These are phyloP conservation scores for Spodoptera frugiperda DNA, from an alignment of 1,140 invertebrate genomes.

Conservation along the genomic window DNA sequence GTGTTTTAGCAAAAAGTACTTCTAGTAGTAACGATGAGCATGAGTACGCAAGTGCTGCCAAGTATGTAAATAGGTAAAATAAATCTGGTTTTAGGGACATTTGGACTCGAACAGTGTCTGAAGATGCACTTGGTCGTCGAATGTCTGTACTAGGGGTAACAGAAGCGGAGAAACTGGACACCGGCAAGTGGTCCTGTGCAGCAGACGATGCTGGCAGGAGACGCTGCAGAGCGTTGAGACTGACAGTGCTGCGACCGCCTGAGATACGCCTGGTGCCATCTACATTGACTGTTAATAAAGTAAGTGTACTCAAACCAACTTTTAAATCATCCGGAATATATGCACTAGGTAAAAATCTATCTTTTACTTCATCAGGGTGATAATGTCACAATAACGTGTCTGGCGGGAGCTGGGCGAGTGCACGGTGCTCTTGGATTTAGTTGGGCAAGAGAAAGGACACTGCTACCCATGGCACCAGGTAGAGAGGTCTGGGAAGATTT, in stretches of 20 bases:
- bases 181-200: slow-evolving; percentile 91
- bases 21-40: too few relatives aligned
- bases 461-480: slow-evolving; percentile 90
- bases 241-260: slow-evolving; percentile 89
- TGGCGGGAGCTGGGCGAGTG: slow-evolving; percentile 87
- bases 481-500: slow-evolving; percentile 93
- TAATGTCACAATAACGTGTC: slow-evolving; percentile 89
- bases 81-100: slow-evolving; percentile 83
- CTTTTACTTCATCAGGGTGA: slow-evolving; percentile 84
- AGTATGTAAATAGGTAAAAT: not conserved
- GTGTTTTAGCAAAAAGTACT: too few relatives aligned
- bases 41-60: not conserved
- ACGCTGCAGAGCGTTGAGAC: slow-evolving; percentile 89
- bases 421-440: slow-evolving; percentile 91
- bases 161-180: slow-evolving; percentile 89
- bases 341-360: too few relatives aligned
- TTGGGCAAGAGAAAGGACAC: slow-evolving; percentile 91
- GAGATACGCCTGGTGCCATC: slow-evolving; percentile 90
- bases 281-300: slow-evolving; percentile 91
- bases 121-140: slow-evolving; percentile 89
- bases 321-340: too few relatives aligned
- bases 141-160: slow-evolving; percentile 90
- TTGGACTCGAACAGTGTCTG: slow-evolving; percentile 88
- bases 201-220: slow-evolving; percentile 91
- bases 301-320: slow-evolving; percentile 57